These are phyloP conservation scores for Ictalurus punctatus DNA, from an alignment of 2,113 vertebrate species.

Conservation along the genomic window DNA sequence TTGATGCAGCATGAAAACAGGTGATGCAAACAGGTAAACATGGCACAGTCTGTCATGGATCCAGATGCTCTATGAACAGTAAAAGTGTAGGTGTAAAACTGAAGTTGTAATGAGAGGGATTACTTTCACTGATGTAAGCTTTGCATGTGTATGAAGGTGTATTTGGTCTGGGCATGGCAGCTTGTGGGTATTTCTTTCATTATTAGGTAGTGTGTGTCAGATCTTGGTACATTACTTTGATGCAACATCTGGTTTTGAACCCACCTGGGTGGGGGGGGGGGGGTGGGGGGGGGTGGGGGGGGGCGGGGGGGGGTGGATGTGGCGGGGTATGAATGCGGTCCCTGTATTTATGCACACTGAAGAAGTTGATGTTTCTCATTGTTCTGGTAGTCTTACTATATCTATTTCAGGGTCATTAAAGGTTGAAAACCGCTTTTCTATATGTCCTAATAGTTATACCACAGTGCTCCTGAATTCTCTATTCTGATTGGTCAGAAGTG, in stretches of 20 bases:
- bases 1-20: not conserved
- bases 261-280: too few relatives aligned
- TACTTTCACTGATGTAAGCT: conserved; percentile 15
- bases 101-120: not conserved
- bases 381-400: not conserved
- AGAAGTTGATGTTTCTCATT: not conserved
- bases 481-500: not conserved
- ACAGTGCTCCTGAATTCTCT: too few relatives aligned
- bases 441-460: not conserved
- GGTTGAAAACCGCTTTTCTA: not conserved
- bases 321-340: not conserved
- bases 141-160: not conserved
- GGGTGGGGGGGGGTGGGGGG: too few relatives aligned
- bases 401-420: not conserved
- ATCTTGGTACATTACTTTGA: conserved; percentile 5
- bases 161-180: conserved; percentile 3
- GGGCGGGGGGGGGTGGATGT: not conserved
- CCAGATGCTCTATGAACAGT: not conserved
- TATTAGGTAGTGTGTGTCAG: not conserved
- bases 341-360: not conserved
- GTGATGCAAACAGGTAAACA: conserved; percentile 18
- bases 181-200: conserved; percentile 10
- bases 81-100: not conserved
- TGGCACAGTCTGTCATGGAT: not conserved
- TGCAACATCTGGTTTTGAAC: not conserved